Percentiles rank a stretch among this genome's conserved stretches.
These are phyloP conservation scores for Catamblyrhynchus diadema DNA, from an alignment of 2,797 vertebrate genomes.

Conservation along the genomic window DNA sequence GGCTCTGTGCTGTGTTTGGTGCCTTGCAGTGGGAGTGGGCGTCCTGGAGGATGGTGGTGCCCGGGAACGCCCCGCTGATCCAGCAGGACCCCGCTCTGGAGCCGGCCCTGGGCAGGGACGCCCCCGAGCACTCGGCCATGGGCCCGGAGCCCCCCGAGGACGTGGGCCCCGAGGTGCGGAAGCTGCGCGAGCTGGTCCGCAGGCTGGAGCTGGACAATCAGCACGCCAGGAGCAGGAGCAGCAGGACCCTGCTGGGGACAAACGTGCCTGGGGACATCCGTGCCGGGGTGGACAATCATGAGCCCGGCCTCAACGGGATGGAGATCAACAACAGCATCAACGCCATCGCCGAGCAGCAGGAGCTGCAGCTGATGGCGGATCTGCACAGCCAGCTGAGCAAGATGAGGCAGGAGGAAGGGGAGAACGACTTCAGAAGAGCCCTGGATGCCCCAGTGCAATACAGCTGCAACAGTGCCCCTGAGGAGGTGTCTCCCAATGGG, in stretches of 20 bases:
- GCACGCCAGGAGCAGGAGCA: constrained; percentile 78
- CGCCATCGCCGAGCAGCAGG: constrained; percentile 16
- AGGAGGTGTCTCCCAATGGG: background rate
- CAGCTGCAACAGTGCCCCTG: background rate
- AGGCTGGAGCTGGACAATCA: constrained; percentile 89
- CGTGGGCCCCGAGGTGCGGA: constrained; percentile 82
- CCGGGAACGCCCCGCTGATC: constrained; percentile 77
- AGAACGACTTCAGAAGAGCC: background rate
- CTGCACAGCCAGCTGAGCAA: constrained; percentile 56
- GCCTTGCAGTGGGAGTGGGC: background rate
- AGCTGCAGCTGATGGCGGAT: constrained; percentile 55
- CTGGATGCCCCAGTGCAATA: background rate
- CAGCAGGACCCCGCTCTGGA: constrained; percentile 72
- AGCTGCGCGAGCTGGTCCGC: constrained; percentile 87
- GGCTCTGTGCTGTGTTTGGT: rapidly evolving
- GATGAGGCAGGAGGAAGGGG: constrained; percentile 54
- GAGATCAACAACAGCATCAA: constrained; percentile 68
- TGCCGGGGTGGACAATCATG: constrained; percentile 42
- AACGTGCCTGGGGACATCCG: constrained; percentile 2
- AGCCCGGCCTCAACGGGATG: background rate
- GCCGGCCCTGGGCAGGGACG: constrained; percentile 64
- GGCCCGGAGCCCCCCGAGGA: constrained; percentile 69
- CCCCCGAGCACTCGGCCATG: constrained; percentile 23
- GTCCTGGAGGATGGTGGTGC: constrained; percentile 85
- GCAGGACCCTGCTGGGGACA: constrained; percentile 66